Percentiles rank a stretch among this genome's conserved stretches.
These are phyloP conservation scores for Drosophila affinis DNA, from an alignment of 2,888 invertebrate genomes.

Conservation along the genomic window DNA sequence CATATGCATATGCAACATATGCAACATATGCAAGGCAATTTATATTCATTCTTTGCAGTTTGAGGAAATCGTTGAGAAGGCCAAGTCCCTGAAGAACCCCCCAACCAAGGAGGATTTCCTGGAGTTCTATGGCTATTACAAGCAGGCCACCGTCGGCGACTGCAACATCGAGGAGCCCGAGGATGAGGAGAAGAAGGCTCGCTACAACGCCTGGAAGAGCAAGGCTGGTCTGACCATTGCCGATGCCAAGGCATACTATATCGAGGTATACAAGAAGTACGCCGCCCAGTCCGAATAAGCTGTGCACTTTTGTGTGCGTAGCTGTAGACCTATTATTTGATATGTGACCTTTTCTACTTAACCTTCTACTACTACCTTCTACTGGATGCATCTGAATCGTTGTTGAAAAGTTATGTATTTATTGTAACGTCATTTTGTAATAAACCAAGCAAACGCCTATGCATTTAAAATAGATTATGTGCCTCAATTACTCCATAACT, in stretches of 20 bases:
- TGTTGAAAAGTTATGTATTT: slow-evolving; percentile 56
- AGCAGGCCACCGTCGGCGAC: slow-evolving; percentile 93
- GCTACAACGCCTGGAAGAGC: slow-evolving; percentile 95
- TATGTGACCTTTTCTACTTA: slow-evolving; percentile 1
- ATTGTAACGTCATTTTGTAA: slow-evolving; percentile 65
- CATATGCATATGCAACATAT: neutral
- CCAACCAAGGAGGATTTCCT: slow-evolving; percentile 92
- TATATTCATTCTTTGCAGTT: slow-evolving; percentile 85
- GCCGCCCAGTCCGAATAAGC: slow-evolving; percentile 84
- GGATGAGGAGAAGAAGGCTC: slow-evolving; percentile 95
- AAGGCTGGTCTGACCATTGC: slow-evolving; percentile 91
- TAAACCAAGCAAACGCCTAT: slow-evolving; percentile 49
- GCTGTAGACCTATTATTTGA: slow-evolving; percentile 17
- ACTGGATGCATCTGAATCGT: slow-evolving; percentile 21
- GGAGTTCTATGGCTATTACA: slow-evolving; percentile 92
- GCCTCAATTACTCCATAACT: slow-evolving; percentile 2
- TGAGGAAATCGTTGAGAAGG: slow-evolving; percentile 89
- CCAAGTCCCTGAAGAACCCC: slow-evolving; percentile 89
- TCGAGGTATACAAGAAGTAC: slow-evolving; percentile 87
- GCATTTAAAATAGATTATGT: slow-evolving; percentile 33
- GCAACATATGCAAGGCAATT: neutral
- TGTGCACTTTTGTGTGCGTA: slow-evolving; percentile 31
- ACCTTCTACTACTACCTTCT: neutral
- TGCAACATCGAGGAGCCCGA: slow-evolving; percentile 93
- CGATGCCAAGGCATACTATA: slow-evolving; percentile 92